Evolutionary conservation across 2,888 invertebrate species (phyloP), one percentile per base, ranked within the genome.

Genomic region (Caenorhabditis sp.): DNA sequence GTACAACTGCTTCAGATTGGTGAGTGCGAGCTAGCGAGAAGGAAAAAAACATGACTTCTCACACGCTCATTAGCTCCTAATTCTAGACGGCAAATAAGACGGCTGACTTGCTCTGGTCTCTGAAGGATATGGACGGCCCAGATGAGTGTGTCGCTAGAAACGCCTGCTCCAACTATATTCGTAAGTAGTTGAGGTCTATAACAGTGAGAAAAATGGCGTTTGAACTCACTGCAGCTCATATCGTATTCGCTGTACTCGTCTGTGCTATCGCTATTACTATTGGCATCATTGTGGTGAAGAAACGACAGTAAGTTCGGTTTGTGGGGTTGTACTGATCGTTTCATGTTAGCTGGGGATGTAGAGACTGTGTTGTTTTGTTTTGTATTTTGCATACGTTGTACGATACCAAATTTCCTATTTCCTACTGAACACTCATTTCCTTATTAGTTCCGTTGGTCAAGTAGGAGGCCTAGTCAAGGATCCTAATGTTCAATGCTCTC

Each of bases 1-100:
- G n/a, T 83, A 68, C 5, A 75, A 75, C 24, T 83, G 83, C 44
- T 83, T 83, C 38, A 4, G 47, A 22, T 56, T 83, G 70, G 83
- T 82, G 28, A 47, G 73, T 51, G 4, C 5, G 44, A 14, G 14
- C 12, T 3, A n/a, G 7, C n/a, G n/a, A 4, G 7, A 7, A 47
- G 19, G 19, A 47, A n/a, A 54, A n/a, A 26, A 54, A 3, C 22
- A 1, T 24, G 14, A 26, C 14, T 26, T 19, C 49, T 19, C 7
- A 26, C 26, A 10, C 14, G 24, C 24, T 54, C 26, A 54, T 54
- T 54, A 26, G 7, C n/a, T 4, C 26, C 26, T 54, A 12, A 19
- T 68, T 63, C n/a, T 7, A 80, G 80, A n/a, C 61, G 0, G 12
- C 61, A 16, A 73, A 51, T 5, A 70, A 64, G 16, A 49, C 35